phyloP scores from a whole-genome alignment of 2,888 invertebrate species.

The Drosophila subquinaria region DNA sequence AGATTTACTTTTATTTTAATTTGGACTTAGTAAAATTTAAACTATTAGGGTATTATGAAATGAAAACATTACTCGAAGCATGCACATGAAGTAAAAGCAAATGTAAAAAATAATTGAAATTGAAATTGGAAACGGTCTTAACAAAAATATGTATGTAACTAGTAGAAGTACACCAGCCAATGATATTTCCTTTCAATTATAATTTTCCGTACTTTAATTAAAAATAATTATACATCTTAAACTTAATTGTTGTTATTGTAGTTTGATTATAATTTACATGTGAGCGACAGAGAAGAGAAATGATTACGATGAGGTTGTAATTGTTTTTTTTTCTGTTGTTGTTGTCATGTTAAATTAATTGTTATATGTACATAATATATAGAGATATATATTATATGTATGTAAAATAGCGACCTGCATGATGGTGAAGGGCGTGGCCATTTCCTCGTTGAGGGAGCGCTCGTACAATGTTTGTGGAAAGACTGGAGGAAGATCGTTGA shows the following conservation, averaged over 20 bases:
- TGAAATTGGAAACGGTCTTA: constrained; percentile 12
- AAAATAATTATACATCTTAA: constrained; percentile 34
- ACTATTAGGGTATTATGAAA: too few species aligned
- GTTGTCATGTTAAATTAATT: constrained; percentile 61
- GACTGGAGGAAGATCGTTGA: constrained; percentile 95
- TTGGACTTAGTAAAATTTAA: too few species aligned
- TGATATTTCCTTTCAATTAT: constrained; percentile 21
- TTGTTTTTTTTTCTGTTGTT: constrained; percentile 27
- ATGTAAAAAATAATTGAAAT: constrained; percentile 26
- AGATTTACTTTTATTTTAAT: too few species aligned
- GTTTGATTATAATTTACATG: constrained; percentile 46
- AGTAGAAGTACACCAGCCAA: constrained; percentile 2
- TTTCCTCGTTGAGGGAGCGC: constrained; percentile 91
- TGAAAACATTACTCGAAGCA: neutral
- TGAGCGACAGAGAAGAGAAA: constrained; percentile 29
- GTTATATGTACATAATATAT: constrained; percentile 36
- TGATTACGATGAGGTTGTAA: constrained; percentile 46
- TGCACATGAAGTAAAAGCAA: neutral
- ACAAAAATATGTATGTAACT: constrained; percentile 6
- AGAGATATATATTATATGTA: constrained; percentile 11
- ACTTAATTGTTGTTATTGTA: constrained; percentile 30
- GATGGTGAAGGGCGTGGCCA: constrained; percentile 90
- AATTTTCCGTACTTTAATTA: constrained; percentile 28
- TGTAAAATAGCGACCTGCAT: constrained; percentile 88
- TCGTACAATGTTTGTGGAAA: constrained; percentile 91